A percentile compares a stretch with the other conserved stretches of the same genome.
Evolutionary conservation across 2,888 invertebrate genomes (phyloP).

Genomic region (Elegia similella): DNA sequence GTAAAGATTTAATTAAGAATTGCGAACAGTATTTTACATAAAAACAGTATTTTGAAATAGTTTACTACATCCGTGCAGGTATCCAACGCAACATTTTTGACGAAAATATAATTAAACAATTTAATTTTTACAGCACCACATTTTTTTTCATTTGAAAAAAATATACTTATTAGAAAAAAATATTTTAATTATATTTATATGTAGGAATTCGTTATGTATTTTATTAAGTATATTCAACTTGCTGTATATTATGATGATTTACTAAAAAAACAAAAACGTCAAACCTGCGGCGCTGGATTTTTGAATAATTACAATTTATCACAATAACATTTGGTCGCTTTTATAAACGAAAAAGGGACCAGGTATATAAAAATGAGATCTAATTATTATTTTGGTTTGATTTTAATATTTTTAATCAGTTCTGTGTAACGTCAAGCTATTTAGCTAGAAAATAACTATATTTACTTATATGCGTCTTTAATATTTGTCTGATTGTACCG

Average conservation of each 20-base stretch:
- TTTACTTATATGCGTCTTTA: slow-evolving; percentile 4
- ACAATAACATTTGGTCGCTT: slow-evolving; percentile 26
- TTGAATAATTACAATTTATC: slow-evolving; percentile 13
- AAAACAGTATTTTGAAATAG: not conserved
- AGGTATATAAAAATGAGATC: slow-evolving; percentile 23
- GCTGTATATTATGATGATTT: not conserved
- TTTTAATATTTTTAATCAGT: slow-evolving; percentile 13
- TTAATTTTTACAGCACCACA: slow-evolving; percentile 1
- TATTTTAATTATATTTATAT: no score
- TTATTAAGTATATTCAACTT: no score
- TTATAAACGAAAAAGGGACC: slow-evolving; percentile 24
- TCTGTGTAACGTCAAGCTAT: slow-evolving; percentile 13
- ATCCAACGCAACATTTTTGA: slow-evolving; percentile 1
- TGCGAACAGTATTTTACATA: no score
- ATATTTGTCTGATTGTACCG: not conserved
- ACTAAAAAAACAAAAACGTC: not conserved
- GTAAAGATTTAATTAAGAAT: no score
- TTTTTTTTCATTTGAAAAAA: not conserved
- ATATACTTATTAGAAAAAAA: no score
- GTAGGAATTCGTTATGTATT: no score
- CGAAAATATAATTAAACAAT: not conserved
- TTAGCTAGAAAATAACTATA: slow-evolving; percentile 1
- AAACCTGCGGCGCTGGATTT: slow-evolving; percentile 1
- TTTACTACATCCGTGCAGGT: not conserved
- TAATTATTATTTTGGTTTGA: slow-evolving; percentile 15